Evolutionary conservation across 23 tunicate genomes (phyloP).

Genomic region (Styela plicata): DNA sequence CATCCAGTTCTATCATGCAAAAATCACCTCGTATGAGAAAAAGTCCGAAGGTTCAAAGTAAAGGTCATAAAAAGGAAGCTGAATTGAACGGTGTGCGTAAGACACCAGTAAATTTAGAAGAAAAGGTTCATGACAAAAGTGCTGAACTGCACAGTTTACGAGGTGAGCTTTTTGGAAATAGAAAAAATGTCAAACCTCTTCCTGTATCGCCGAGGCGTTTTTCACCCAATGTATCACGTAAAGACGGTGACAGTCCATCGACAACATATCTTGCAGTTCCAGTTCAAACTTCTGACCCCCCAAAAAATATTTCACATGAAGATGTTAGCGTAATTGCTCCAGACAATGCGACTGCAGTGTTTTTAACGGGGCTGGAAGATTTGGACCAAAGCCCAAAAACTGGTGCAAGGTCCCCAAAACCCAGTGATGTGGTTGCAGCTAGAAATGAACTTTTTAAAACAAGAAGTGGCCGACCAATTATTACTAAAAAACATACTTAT

Average conservation of each 20-base stretch:
- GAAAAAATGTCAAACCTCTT: not conserved
- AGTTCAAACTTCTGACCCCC: not conserved
- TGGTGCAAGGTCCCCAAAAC: not conserved
- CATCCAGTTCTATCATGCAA: not conserved
- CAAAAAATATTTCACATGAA: not conserved
- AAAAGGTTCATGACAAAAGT: constrained; percentile 23
- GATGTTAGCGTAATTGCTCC: not conserved
- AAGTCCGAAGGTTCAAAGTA: not conserved
- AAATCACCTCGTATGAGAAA: not conserved
- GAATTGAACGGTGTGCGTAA: not conserved
- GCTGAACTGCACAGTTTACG: constrained; percentile 6
- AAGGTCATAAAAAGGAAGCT: not conserved
- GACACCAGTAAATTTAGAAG: not conserved
- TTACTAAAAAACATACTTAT: constrained; percentile 6
- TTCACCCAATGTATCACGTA: not conserved
- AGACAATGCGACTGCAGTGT: not conserved
- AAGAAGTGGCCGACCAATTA: constrained; percentile 15
- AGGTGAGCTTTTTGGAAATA: constrained; percentile 14
- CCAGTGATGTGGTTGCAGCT: constrained; percentile 1
- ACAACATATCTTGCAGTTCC: not conserved
- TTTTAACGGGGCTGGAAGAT: constrained; percentile 27
- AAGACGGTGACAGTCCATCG: not conserved
- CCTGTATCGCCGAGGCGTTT: not conserved
- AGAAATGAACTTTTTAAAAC: constrained; percentile 27
- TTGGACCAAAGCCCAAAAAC: constrained; percentile 9